Base-by-base conservation (phyloP, 2,888 invertebrate genomes). In the Sussaba pulchella region DNA sequence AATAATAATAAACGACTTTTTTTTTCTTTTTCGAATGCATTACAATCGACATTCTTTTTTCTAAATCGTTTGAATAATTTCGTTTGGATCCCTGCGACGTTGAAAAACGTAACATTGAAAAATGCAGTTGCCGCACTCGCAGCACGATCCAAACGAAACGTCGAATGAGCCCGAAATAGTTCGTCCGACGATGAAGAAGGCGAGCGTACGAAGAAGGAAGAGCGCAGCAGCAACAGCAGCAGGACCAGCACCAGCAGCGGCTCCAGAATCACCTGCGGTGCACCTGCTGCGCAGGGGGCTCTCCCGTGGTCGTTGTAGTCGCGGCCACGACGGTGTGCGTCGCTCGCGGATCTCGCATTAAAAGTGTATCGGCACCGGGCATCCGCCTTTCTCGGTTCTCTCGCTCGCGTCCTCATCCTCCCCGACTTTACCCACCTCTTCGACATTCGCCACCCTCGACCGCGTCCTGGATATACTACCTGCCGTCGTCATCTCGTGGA, bases 221-320 rank as follows among this genome's bases (percentile, higher is more conserved):
- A 77, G 70, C 59, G 26, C 14, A 31, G 31, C 50, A 14, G 12
- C 36, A 45, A 41, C 21, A 52, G 61, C 52, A 26, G 17, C 26
- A 72, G 76, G 75, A 57, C 47, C 73, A 59, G 75, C 84, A 63
- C 80, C 84, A 87, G 85, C 85, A 88, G 85, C 86, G 88, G 85
- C 85, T 83, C 81, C 80, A 87, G 89, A 91, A 88, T 91, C 91
- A 92, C 92, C 92, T 92, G 91, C 91, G 86, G 89, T 89, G 90
- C 92, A 92, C 91, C 92, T 92, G 92, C 92, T 91, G 91, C 87
- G 91, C 91, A 91, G 92, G 92, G 92, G 92, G 91, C 91, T 91
- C 86, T 85, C 85, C 84, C 85, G 84, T 12, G 21, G 41, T 36
- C 36, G 57, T 19, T 45, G 21, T 52, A 45, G 64, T 39, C 52